Percentiles rank a stretch among this genome's conserved stretches.
Conservation (phyloP, 2,113 vertebrate genomes). For the Craseonycteris thonglongyai region DNA sequence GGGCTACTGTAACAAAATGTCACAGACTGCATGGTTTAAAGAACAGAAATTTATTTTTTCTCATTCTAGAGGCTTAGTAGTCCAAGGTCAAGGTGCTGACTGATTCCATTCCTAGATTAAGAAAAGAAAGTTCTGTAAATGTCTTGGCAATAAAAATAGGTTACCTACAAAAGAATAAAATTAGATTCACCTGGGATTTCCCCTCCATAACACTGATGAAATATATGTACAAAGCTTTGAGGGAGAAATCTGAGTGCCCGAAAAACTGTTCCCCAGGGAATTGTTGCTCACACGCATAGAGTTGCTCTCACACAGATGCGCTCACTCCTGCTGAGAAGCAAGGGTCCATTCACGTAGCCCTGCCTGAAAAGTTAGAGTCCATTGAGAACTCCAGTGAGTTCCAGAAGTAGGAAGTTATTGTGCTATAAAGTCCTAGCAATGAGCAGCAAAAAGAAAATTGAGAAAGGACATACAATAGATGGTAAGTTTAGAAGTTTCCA, state of each 20-base stretch:
- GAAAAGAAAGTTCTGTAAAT: background rate
- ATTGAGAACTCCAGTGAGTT: background rate
- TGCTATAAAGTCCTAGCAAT: background rate
- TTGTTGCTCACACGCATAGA: background rate
- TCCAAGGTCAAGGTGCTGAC: background rate
- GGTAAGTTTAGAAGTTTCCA: background rate
- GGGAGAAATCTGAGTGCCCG: background rate
- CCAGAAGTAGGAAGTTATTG: background rate
- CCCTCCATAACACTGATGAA: background rate
- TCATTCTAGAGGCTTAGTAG: background rate
- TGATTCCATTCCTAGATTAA: background rate
- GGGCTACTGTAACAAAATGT: background rate
- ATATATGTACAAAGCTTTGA: background rate
- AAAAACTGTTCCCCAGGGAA: background rate
- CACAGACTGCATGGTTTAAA: background rate
- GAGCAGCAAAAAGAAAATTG: background rate
- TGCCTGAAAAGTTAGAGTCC: background rate
- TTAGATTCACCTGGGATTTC: background rate
- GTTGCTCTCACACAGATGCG: too few relatives aligned
- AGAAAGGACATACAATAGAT: background rate
- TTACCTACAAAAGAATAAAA: slow-evolving; percentile 13
- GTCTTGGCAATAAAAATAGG: background rate
- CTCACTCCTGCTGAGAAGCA: background rate
- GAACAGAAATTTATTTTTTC: background rate
- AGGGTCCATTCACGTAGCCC: background rate